Base-by-base conservation (phyloP, 23 tunicate genomes). In the Ciona savignyi region DNA sequence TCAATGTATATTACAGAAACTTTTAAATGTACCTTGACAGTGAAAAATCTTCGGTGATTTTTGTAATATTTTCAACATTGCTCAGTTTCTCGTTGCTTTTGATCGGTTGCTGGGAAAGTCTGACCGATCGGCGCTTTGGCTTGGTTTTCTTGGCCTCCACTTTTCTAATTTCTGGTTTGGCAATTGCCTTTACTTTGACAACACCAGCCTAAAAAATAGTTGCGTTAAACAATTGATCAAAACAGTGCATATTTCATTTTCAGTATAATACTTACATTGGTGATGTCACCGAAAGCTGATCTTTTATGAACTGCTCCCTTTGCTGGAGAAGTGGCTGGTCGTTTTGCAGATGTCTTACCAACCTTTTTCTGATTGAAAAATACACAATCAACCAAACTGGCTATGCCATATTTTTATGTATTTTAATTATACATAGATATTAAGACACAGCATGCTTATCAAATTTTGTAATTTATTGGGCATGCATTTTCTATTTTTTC, bases 271-370 rank as follows among this genome's bases (percentile, higher is more conserved):
- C 65, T 77, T 32, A 86, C 95, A 72, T 87, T 87, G 3, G 95
- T 83, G 60, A 87, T 87, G 51, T 87, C 84, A 32, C 95, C 95
- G 49, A 87, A 76, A 24, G 95, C 96, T 31, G 88, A 88, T 65
- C 96, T 72, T 62, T 88, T 82, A 21, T 84, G 68, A 34, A 77
- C 27, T 9, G 81, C 72, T 20, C 84, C 88, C 29, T 82, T 77
- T 1, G 82, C 88, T 33, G 96, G 88, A 0, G 88, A 88, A 60
- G 75, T 77, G 28, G 96, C 96, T 30, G 66, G 33, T 77, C 95
- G 65, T 65, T 87, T 87, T 20, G 78, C 29, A 1, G 85, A 67
- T 1, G 84, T 27, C 66, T 78, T 80, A 15, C 15, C 20, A 11
- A 11, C 61, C 15, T 49, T 49, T 49, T 49, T 20, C 15, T 49